phyloP scores from a whole-genome alignment of 2,888 invertebrate genomes.

The Xanthorhoe designata region DNA sequence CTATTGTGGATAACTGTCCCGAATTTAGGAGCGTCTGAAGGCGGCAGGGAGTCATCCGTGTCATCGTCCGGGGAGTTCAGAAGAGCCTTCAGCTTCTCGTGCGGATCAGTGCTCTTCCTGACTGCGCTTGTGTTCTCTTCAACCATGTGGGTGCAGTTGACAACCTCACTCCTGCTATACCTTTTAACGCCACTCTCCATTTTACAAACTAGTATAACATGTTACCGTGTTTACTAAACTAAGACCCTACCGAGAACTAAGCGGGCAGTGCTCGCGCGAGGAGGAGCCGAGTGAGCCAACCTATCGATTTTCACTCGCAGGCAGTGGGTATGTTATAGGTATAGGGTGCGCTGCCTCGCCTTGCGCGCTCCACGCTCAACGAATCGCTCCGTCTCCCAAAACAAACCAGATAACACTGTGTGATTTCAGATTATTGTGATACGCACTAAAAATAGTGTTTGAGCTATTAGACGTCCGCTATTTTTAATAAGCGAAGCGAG shows the following conservation, averaged over 20 bases:
- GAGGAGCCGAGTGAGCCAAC: slow-evolving; percentile 61
- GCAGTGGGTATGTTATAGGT: slow-evolving; percentile 52
- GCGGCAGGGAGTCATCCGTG: slow-evolving; percentile 75
- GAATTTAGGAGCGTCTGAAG: slow-evolving; percentile 85
- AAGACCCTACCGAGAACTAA: slow-evolving; percentile 74
- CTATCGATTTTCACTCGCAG: slow-evolving; percentile 57
- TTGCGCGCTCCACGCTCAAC: slow-evolving; percentile 62
- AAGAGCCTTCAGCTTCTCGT: slow-evolving; percentile 78
- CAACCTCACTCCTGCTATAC: slow-evolving; percentile 80
- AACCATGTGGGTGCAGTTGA: slow-evolving; percentile 81
- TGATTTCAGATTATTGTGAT: slow-evolving; percentile 74
- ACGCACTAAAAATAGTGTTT: slow-evolving; percentile 82
- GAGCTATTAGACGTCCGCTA: slow-evolving; percentile 82
- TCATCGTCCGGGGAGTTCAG: slow-evolving; percentile 78
- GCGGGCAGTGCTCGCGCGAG: slow-evolving; percentile 65
- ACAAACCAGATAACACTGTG: slow-evolving; percentile 65
- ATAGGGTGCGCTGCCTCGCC: slow-evolving; percentile 49
- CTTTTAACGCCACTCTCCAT: slow-evolving; percentile 78
- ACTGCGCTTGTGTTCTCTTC: slow-evolving; percentile 66
- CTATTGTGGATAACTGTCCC: slow-evolving; percentile 97
- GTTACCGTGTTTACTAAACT: slow-evolving; percentile 82
- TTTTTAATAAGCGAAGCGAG: slow-evolving; percentile 78
- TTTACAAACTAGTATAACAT: slow-evolving; percentile 68
- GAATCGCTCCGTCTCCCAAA: slow-evolving; percentile 46
- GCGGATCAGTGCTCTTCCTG: slow-evolving; percentile 75